Evolutionary conservation across 1,140 invertebrate species (phyloP), one percentile per base, ranked within the genome.

Genomic region (Lepidurus arcticus): DNA sequence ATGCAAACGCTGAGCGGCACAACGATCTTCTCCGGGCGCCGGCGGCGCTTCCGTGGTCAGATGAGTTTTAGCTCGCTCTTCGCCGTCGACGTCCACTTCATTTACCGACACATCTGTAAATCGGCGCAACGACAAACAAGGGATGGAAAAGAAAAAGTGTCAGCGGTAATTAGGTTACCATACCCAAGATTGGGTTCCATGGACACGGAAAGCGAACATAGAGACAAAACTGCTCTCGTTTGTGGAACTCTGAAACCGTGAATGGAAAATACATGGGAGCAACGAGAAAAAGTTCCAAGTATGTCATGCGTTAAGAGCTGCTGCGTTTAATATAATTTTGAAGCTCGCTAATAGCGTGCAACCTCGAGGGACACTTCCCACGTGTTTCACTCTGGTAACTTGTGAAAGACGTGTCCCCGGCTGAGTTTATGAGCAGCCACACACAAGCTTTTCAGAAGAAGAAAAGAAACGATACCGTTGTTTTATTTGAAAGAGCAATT

Each of bases 31-130:
- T 8, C 53, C 73, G 45, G 77, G 45, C 4, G 24, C 24, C 6
- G 45, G 13, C 13, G 75, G 75, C 44, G 75, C 77, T 9, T 78
- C 21, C 11, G 43, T 42, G n/a, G 78, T 73, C n/a, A 9, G 42
- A 21, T 21, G 16, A 16, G 8, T 7, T 16, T 65, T 65, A 7
- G 8, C 53, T 65, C 53, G 53, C 21, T 16, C 53, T 13, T 65
- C 53, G 6, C 53, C 53, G 53, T 65, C 53, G 21, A 65, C 53
- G 53, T 65, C 53, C 13, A 65, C 53, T 65, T 65, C 53, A 16
- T 65, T 65, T 1, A 65, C 21, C 53, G 53, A 65, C 53, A n/a
- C 53, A 65, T 65, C 53, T 65, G 53, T 65, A 65, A 9, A 9
- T 4, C 34, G n/a, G 21, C 21, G 53, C 53, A 13, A 21, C 9